These are phyloP conservation scores for Falco cherrug DNA, from an alignment of 2,797 vertebrate species.

Conservation along the genomic window DNA sequence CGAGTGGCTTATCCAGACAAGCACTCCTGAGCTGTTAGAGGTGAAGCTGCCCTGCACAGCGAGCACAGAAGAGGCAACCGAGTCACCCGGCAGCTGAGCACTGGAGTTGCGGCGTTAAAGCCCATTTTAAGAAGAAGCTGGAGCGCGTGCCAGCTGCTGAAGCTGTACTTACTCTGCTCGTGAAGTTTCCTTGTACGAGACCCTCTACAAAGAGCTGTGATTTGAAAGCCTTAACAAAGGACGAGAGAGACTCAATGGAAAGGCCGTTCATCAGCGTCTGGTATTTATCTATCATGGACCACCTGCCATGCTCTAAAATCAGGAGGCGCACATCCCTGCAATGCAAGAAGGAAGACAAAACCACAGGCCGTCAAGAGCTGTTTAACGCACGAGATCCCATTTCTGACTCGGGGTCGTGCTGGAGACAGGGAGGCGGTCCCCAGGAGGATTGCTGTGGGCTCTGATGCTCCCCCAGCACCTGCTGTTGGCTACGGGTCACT, in stretches of 20 bases:
- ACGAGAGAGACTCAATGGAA: constrained; percentile 81
- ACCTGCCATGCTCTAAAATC: constrained; percentile 88
- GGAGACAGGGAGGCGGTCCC: not conserved
- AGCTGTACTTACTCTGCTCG: constrained; percentile 80
- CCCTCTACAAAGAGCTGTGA: constrained; percentile 89
- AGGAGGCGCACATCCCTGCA: constrained; percentile 88
- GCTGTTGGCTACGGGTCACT: not conserved
- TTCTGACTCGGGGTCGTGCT: not conserved
- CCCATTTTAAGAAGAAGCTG: fast-evolving
- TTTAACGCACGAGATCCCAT: fast-evolving
- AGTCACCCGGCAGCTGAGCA: not conserved
- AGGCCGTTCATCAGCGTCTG: constrained; percentile 84
- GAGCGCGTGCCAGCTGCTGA: not conserved
- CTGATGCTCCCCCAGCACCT: not conserved
- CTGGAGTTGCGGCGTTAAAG: not conserved
- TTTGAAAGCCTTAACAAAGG: constrained; percentile 87
- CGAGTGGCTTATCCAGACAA: fast-evolving
- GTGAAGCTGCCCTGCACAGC: not conserved
- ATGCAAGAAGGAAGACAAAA: not conserved
- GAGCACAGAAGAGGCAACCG: not conserved
- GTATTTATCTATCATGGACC: constrained; percentile 94
- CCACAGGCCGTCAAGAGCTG: not conserved
- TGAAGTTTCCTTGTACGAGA: constrained; percentile 93
- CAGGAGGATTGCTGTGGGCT: not conserved
- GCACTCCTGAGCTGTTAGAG: not conserved